Conservation (phyloP, 2,113 vertebrate genomes). For the Bos indicus region DNA sequence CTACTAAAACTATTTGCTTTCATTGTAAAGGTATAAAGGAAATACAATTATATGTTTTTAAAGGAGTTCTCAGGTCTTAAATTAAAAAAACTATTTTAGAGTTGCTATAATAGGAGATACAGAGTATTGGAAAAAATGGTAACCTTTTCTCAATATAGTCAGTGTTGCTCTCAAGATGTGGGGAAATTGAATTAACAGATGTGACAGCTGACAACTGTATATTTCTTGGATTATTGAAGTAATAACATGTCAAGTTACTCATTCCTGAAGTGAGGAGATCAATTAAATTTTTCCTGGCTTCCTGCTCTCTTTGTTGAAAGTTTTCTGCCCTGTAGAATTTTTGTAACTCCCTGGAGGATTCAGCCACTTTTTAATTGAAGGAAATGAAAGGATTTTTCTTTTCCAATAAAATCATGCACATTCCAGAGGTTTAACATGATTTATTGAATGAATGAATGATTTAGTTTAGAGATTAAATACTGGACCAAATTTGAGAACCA, state of each 20-base stretch:
- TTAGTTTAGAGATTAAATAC: neutral
- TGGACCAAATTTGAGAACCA: neutral
- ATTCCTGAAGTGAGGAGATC: neutral
- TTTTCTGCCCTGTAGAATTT: neutral
- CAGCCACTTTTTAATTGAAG: neutral
- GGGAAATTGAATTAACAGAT: neutral
- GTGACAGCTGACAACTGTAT: neutral
- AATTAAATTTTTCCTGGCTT: neutral
- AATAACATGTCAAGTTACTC: neutral
- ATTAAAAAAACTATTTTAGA: neutral
- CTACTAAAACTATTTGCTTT: neutral
- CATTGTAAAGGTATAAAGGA: neutral
- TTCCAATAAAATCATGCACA: neutral
- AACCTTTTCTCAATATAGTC: neutral
- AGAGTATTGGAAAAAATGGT: neutral
- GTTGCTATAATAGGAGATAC: neutral
- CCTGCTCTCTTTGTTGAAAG: neutral
- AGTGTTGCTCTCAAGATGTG: neutral
- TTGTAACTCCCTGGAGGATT: neutral
- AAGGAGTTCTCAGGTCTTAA: neutral
- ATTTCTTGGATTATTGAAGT: neutral
- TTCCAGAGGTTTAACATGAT: neutral
- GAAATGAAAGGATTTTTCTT: neutral
- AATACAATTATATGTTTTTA: neutral
- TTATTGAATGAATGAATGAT: neutral